phyloP scores from a whole-genome alignment of 37 sponge, comb jelly and placozoan species.

The Dysidea cf. avara region DNA sequence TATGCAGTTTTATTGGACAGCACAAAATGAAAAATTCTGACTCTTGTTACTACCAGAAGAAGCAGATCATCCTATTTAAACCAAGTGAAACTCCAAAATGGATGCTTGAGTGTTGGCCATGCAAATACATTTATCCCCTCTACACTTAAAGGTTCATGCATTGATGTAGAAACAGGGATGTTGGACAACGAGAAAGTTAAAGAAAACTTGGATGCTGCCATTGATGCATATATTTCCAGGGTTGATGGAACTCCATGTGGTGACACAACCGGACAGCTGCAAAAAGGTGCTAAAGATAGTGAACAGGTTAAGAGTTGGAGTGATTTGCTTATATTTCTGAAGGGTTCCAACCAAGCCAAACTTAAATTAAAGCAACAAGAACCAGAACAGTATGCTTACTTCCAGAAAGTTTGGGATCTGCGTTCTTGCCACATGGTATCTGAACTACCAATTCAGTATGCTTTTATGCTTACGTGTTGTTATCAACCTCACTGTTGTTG shows the following conservation, averaged over 20 bases:
- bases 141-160: background rate
- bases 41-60: slow-evolving; percentile 4
- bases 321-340: background rate
- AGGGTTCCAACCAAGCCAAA: slow-evolving; percentile 12
- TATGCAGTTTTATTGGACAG: background rate
- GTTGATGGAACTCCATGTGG: slow-evolving; percentile 44
- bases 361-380: background rate
- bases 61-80: slow-evolving; percentile 12
- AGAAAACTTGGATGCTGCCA: slow-evolving; percentile 29
- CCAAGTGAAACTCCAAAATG: slow-evolving; percentile 14
- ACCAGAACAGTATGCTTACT: slow-evolving; percentile 15
- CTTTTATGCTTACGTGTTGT: slow-evolving; percentile 22
- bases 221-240: slow-evolving; percentile 27
- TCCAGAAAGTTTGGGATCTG: slow-evolving; percentile 16
- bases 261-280: slow-evolving; percentile 28
- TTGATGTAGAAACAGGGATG: slow-evolving; percentile 16
- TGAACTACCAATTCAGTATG: slow-evolving; percentile 2
- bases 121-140: slow-evolving; percentile 13
- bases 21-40: slow-evolving; percentile 10
- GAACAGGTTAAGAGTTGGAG: background rate
- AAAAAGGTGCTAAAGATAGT: slow-evolving; percentile 17
- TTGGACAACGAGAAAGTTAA: slow-evolving; percentile 1
- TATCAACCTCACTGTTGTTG: too few species aligned
- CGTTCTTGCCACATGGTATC: background rate
- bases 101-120: slow-evolving; percentile 11